Evolutionary conservation across 2,113 vertebrate species (phyloP), one percentile per base, ranked within the genome.

Genomic region (Syngnathus scovelli): DNA sequence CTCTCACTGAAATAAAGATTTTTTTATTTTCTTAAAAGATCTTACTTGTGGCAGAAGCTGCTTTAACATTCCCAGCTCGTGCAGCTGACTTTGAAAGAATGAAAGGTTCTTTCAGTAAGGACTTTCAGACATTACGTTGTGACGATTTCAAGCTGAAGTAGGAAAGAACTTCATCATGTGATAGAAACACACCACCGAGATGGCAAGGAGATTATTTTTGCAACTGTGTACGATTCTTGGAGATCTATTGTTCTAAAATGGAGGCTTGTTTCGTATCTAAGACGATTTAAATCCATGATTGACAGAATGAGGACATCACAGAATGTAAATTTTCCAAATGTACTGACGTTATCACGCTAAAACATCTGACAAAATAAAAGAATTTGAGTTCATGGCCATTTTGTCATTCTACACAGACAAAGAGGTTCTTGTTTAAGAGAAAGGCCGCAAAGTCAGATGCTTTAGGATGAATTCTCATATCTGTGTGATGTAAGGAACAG

Each of bases 261-360:
- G 74, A 79, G 69, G 54, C 64, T 75, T 55, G 64, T 71, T 68
- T 76, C 51, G 78, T 58, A 77, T 51, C 79, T 71, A 74, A 23
- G 58, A 73, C 66, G 3, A 6, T 18, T 12, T 11, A 64, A 62
- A 70, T 59, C 51, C 54, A 60, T 74, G 71, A 86, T 44, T 81
- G 85, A 84, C 79, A 84, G 84, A 88, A 90, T 81, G 77, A 86
- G 88, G 79, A 61, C 87, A 74, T n/a, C 64, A 62, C 60, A 59
- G 11, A 61, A 48, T 68, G 44, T 61, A 36, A 59, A 54, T 10
- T 6, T 52, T 54, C 4, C n/a, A 10, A 21, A 54, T 49, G 46
- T 5, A 49, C 48, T 49, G 48, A 49, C 1, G 6, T 49, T 11
- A 49, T 48, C 48, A n/a, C n/a, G 48, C 48, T 19, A 6, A 51